These are phyloP conservation scores for Crenichthys baileyi DNA, from an alignment of 2,797 vertebrate species.

Conservation along the genomic window DNA sequence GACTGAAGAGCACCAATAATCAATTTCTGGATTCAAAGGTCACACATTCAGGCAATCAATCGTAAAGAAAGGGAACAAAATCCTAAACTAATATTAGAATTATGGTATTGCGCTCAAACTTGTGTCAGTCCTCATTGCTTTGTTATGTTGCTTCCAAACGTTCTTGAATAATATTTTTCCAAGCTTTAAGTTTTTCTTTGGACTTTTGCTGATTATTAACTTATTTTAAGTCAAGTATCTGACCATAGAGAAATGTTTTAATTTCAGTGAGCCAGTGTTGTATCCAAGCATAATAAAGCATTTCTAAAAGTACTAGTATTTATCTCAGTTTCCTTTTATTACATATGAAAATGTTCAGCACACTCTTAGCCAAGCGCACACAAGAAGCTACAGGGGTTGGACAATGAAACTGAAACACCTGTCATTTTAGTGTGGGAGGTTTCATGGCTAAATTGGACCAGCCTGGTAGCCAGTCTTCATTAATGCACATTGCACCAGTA, in stretches of 20 bases:
- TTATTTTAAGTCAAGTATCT: background rate
- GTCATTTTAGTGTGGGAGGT: no score
- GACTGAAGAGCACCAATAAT: background rate
- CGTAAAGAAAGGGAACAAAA: background rate
- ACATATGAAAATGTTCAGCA: background rate
- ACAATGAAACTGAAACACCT: no score
- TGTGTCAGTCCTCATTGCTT: background rate
- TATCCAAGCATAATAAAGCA: background rate
- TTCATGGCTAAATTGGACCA: no score
- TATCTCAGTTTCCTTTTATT: background rate
- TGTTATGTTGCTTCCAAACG: background rate
- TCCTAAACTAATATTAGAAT: background rate
- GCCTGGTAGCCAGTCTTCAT: no score
- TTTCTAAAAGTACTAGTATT: background rate
- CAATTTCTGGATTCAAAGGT: background rate
- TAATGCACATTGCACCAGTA: no score
- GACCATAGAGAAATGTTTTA: background rate
- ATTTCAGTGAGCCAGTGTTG: background rate
- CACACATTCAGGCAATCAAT: background rate
- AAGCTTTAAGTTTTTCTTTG: background rate
- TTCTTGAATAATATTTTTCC: background rate
- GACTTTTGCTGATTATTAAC: background rate
- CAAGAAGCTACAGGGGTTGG: no score
- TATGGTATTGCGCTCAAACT: no score
- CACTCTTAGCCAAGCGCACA: background rate